Conservation (phyloP, 2,888 invertebrate genomes). For the Mesorhabditis sp. region DNA sequence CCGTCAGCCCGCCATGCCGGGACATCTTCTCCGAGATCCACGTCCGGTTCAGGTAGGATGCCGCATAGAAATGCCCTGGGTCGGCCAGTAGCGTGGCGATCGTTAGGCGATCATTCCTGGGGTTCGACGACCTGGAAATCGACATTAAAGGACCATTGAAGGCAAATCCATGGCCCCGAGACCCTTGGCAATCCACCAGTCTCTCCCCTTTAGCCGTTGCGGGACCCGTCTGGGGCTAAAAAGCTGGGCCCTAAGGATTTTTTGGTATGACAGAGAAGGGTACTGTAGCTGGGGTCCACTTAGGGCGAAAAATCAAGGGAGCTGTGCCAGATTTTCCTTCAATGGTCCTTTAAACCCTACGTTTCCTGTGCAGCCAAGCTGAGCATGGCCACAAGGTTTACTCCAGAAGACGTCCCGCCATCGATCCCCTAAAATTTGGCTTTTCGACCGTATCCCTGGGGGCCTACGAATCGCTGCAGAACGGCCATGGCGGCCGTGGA, state of each 20-base stretch:
- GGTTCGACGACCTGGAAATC: not conserved
- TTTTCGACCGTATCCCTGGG: too few relatives aligned
- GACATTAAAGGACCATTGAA: not conserved
- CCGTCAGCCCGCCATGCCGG: slow-evolving; percentile 36
- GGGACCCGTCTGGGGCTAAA: too few relatives aligned
- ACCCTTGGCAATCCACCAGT: not conserved
- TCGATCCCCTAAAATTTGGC: slow-evolving; percentile 19
- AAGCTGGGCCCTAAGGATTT: too few relatives aligned
- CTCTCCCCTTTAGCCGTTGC: too few relatives aligned
- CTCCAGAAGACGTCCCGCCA: slow-evolving; percentile 39
- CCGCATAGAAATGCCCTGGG: slow-evolving; percentile 27
- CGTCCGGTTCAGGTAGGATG: slow-evolving; percentile 31
- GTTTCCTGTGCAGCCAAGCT: slow-evolving; percentile 28
- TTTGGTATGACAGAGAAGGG: too few relatives aligned
- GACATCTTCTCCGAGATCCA: slow-evolving; percentile 38
- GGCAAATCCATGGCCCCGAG: not conserved
- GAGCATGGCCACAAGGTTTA: slow-evolving; percentile 43
- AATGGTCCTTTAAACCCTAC: slow-evolving; percentile 3
- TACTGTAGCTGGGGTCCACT: not conserved
- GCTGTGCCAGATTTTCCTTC: not conserved
- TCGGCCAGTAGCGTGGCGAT: slow-evolving; percentile 39
- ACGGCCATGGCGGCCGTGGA: slow-evolving; percentile 47
- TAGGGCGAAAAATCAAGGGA: not conserved
- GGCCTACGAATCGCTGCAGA: slow-evolving; percentile 13
- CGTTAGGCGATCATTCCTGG: slow-evolving; percentile 7